Percentiles rank a stretch among this genome's conserved stretches.
Evolutionary conservation across 1,140 invertebrate species (phyloP).

Genomic region (Gyrodactylus salaris): DNA sequence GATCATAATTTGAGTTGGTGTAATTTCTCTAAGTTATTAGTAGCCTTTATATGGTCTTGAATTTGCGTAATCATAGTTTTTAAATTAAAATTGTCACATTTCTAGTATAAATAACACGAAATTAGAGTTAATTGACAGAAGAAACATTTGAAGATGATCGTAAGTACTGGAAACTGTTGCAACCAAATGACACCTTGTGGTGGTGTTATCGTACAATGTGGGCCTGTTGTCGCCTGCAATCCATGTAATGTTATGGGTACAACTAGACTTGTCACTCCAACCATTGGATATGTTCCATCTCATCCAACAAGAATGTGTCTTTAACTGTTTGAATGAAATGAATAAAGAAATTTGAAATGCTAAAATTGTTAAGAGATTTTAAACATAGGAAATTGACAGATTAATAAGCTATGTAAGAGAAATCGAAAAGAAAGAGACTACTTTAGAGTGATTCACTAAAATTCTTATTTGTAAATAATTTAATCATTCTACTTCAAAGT

Average conservation of each 20-base stretch:
- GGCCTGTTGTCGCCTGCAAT: neutral
- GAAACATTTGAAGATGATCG: neutral
- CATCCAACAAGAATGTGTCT: neutral
- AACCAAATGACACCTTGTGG: neutral
- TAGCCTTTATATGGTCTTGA: neutral
- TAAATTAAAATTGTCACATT: neutral
- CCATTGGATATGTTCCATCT: neutral
- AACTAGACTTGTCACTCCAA: neutral
- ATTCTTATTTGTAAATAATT: too few relatives aligned
- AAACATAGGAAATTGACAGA: too few relatives aligned
- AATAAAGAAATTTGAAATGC: too few relatives aligned
- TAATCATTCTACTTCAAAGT: too few relatives aligned
- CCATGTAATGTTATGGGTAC: neutral
- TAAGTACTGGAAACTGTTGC: neutral
- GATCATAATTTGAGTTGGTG: neutral
- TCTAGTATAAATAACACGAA: neutral
- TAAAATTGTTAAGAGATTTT: too few relatives aligned
- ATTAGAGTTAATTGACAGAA: neutral
- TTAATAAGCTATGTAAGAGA: too few relatives aligned
- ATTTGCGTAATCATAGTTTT: neutral
- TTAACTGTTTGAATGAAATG: too few relatives aligned
- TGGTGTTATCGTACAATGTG: neutral
- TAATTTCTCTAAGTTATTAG: neutral
- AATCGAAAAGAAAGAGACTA: too few relatives aligned
- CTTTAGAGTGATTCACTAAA: too few relatives aligned